Percentiles rank a stretch among this genome's conserved stretches.
These are phyloP conservation scores for Steinernema carpocapsae DNA, from an alignment of 2,888 invertebrate species.

Conservation along the genomic window DNA sequence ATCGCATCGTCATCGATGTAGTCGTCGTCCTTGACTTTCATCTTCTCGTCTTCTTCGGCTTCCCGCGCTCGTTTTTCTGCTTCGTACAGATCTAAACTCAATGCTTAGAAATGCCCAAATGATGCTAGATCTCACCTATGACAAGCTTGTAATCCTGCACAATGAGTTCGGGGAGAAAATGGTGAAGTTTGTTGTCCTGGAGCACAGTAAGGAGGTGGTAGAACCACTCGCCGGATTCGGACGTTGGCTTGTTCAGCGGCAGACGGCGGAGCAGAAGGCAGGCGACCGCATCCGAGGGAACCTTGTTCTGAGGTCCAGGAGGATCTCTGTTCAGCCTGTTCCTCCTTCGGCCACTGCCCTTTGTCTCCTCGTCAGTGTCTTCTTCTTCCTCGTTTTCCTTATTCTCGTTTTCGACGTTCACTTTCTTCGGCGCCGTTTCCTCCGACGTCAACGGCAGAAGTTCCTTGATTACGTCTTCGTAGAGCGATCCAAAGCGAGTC, in stretches of 20 bases:
- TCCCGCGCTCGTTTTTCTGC: background rate
- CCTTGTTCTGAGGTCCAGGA: background rate
- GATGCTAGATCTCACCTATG: background rate
- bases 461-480: background rate
- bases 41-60: background rate
- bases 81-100: background rate
- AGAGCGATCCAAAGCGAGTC: background rate
- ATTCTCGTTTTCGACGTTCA: background rate
- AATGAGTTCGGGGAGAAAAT: background rate
- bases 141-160: background rate
- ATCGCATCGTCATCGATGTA: slow-evolving; percentile 8
- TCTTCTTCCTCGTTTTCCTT: background rate
- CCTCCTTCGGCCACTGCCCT: too few relatives aligned
- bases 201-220: slow-evolving; percentile 12
- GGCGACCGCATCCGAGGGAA: background rate
- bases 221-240: slow-evolving; percentile 22
- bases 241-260: background rate
- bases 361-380: background rate
- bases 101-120: too few relatives aligned
- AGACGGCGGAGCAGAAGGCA: slow-evolving; percentile 19
- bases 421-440: background rate
- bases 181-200: background rate
- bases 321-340: background rate
- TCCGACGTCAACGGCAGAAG: slow-evolving; percentile 10
- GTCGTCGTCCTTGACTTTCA: background rate